Base-by-base conservation (phyloP, 1,140 invertebrate genomes). In the Euglossa dilemma region DNA sequence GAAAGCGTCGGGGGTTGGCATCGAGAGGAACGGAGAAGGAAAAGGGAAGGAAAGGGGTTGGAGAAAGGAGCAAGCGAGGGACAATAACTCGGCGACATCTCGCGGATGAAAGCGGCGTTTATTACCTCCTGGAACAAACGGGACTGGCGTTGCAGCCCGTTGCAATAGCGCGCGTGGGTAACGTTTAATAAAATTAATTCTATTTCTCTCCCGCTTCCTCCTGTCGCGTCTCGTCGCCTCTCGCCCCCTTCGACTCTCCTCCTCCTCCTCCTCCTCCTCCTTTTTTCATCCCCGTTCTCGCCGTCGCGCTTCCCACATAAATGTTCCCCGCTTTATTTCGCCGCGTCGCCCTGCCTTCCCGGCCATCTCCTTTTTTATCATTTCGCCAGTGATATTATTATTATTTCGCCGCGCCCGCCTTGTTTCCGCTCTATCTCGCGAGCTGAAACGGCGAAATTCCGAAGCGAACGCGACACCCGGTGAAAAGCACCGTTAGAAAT, bases 161-260 rank as follows among this genome's bases (percentile, higher is more conserved):
- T 79, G 79, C 72, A 80, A 80, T 85, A 66, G 75, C 86, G 75
- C 86, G 71, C 78, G 74, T 67, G 63, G 74, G 74, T 84, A 84
- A 75, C 85, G 81, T 89, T 89, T 89, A 84, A 89, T 89, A 86
- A 89, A 89, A 89, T 89, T 89, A 89, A 88, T 89, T 87, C 67
- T 50, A 71, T 84, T 71, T 81, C 61, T 70, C 76, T 74, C 73
- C 61, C 70, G 74, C 56, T 36, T 56, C 36, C 18, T 75, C 52
- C 23, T 57, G 6, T n/a, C 45, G 4, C 25, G 14, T 36, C 11
- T 20, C 64, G 25, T 77, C n/a, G 25, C 81, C n/a, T 50, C 74
- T 66, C 63, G 0, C 61, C 45, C 45, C 47, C 57, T 36, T 71
- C 64, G n/a, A 63, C 11, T 11, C 56, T 63, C 50, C 18, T 71